Evolutionary conservation across 2,797 vertebrate genomes (phyloP), one percentile per base, ranked within the genome.

Genomic region (Pantherophis vulpinus): DNA sequence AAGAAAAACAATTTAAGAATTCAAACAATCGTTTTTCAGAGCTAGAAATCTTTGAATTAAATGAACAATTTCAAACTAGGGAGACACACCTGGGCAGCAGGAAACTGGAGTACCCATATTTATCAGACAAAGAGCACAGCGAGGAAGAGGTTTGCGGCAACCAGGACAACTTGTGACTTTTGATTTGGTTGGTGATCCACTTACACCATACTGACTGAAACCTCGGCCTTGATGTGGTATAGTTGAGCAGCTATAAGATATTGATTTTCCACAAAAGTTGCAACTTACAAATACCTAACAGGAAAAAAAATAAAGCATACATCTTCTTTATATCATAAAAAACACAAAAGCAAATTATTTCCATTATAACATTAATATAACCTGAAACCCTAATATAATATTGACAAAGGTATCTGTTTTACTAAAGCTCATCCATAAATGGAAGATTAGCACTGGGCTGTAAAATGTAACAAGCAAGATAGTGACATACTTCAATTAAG

Each of bases 201-300:
- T 99, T 94, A 99, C 99, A 5, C 99, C 99, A 0, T 99, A 99
- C 70, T 99, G 99, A 97, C 99, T 99, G 96, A 99, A 99, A 51
- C 99, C 98, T 27, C 99, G 98, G 89, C 99, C 99, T 97, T 99
- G 99, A 94, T 99, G 99, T 88, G 99, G 99, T 91, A 99, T 98
- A 56, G 98, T 98, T 7, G 99, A 99, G 95, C 99, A 99, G 97
- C 99, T 99, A 97, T 99, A 99, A 56, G 99, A 99, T 97, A 99
- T 99, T 74, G 99, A 99, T 97, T 99, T 99, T 87, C 99, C 99
- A 87, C 99, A 99, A 97, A 99, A 99, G 98, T 99, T 99, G 98
- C 99, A 99, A 97, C 99, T 99, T 97, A 99, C 99, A 96, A 99
- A 99, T 96, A 99, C 99, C 99, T 99, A 91, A 94, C n/a, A 51